Base-by-base conservation (phyloP, 2,888 invertebrate genomes). In the Lasioglossum villosulum region DNA sequence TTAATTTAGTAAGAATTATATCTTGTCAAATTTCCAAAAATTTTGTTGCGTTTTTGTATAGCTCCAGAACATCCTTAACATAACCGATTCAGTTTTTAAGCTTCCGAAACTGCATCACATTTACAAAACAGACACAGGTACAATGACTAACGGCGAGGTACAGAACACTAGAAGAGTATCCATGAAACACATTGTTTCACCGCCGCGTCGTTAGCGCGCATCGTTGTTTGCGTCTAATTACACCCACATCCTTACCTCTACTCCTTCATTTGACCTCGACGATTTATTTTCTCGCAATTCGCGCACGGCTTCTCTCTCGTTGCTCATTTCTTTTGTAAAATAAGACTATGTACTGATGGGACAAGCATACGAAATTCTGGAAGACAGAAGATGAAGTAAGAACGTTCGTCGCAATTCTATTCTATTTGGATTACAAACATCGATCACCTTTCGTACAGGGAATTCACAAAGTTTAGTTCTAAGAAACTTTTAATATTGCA, bases 211-310 rank as follows among this genome's bases (percentile, higher is more conserved):
- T 82, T 77, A 74, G 77, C 48, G 42, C 63, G 59, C 59, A 70
- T 78, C 66, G 34, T 42, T 66, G 48, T 75, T 75, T 70, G 34
- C 63, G 70, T 63, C 74, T 82, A 84, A 84, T 84, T 82, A 78
- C 74, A 34, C 16, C 30, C 70, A 34, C 70, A 19, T 71, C 42
- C 77, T 84, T 71, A 84, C 70, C 82, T 75, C 70, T 37, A 16
- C 63, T 34, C 30, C 59, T 70, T 52, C 70, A 52, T 78, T 77
- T 70, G 74, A 77, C 52, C 73, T 14, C 73, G 14, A 42, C 37
- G 52, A 48, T 71, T 78, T 27, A 48, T 45, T 81, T 66, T 66
- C 56, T 30, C 73, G 39, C 10, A n/a, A 68, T 42, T 30, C 16
- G 45, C 42, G 48, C 39, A 16, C 39, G 59, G 23, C n/a, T 59